phyloP scores from a whole-genome alignment of 2,113 vertebrate genomes.

The Gnathonemus echidnorhynchus region DNA sequence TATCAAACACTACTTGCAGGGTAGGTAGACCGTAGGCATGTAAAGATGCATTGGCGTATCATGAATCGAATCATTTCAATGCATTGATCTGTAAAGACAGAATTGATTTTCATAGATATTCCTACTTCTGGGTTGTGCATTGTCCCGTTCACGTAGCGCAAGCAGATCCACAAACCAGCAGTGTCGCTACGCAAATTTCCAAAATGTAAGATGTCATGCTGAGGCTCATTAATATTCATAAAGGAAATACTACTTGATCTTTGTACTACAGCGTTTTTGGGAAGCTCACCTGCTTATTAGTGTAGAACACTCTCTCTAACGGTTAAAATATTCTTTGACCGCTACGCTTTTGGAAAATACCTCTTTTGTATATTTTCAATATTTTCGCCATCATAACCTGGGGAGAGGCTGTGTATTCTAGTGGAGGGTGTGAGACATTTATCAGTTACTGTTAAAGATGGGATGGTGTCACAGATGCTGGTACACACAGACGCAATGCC shows the following conservation, averaged over 20 bases:
- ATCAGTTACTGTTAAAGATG: not conserved
- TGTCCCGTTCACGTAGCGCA: not conserved
- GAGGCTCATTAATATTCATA: not conserved
- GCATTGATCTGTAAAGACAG: not conserved
- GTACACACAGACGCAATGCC: not conserved
- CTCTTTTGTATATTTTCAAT: not conserved
- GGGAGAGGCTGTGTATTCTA: no score
- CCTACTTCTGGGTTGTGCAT: not conserved
- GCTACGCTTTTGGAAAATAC: not conserved
- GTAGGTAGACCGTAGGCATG: slow-evolving; percentile 54
- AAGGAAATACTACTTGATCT: not conserved
- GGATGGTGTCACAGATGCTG: not conserved
- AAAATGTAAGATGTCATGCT: not conserved
- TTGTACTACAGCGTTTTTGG: not conserved
- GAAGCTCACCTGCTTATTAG: not conserved
- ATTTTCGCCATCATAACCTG: no score
- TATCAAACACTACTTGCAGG: slow-evolving; percentile 72
- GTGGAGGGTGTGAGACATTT: not conserved
- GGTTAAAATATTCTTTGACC: not conserved
- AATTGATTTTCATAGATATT: not conserved
- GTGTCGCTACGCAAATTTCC: not conserved
- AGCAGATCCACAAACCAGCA: not conserved
- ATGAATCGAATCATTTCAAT: not conserved
- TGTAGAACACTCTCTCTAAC: not conserved
- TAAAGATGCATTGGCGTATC: not conserved